These are phyloP conservation scores for Hyalella azteca DNA, from an alignment of 2,888 invertebrate species.

Conservation along the genomic window DNA sequence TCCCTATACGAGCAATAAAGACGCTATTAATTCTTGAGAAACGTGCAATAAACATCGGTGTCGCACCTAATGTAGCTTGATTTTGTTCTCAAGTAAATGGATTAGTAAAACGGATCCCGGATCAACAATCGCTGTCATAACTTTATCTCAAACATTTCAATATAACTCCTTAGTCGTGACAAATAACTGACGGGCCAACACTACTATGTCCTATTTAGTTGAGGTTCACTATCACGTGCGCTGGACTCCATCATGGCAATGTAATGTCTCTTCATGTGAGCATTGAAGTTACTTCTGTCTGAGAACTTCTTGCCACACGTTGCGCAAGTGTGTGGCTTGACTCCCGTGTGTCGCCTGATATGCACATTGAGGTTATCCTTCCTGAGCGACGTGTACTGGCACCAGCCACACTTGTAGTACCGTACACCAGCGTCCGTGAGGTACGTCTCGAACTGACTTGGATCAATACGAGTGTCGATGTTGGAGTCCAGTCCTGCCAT, in stretches of 20 bases:
- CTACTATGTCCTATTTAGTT: background rate
- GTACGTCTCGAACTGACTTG: slow-evolving; percentile 3
- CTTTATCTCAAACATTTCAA: no score
- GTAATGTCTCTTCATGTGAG: slow-evolving; percentile 20
- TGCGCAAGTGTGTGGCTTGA: slow-evolving; percentile 38
- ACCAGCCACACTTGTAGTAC: slow-evolving; percentile 32
- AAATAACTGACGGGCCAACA: no score
- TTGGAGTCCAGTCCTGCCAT: background rate
- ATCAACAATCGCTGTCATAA: no score
- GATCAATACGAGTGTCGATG: background rate
- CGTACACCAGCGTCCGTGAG: background rate
- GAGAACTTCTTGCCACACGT: slow-evolving; percentile 36
- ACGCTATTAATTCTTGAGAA: no score
- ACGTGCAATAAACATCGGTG: no score
- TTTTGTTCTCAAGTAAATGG: no score
- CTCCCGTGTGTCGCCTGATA: slow-evolving; percentile 46
- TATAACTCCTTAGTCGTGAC: no score
- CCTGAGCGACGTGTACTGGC: slow-evolving; percentile 21
- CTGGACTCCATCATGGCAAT: background rate
- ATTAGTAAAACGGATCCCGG: no score
- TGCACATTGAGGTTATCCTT: slow-evolving; percentile 46
- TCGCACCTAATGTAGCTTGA: no score
- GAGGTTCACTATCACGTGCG: background rate
- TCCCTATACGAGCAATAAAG: no score
- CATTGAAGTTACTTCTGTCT: slow-evolving; percentile 36